Evolutionary conservation across 2,888 invertebrate genomes (phyloP).

Genomic region (Callyntrura sp.): DNA sequence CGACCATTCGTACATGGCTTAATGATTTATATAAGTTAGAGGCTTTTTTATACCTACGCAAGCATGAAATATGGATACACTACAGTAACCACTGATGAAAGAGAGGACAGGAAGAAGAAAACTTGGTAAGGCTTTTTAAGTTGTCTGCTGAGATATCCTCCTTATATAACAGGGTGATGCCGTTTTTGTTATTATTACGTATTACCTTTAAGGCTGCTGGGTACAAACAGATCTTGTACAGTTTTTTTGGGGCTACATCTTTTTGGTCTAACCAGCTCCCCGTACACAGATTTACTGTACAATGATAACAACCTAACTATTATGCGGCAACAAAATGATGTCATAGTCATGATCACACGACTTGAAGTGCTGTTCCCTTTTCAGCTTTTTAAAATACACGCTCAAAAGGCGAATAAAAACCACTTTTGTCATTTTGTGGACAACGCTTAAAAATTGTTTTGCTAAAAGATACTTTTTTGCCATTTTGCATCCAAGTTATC

Average conservation of each 20-base stretch:
- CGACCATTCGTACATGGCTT: background rate
- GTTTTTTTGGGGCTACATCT: no score
- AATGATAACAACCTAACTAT: background rate
- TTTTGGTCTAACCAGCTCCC: background rate
- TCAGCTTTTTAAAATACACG: no score
- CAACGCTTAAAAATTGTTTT: slow-evolving; percentile 15
- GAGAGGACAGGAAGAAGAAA: no score
- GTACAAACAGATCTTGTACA: no score
- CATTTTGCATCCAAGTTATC: slow-evolving; percentile 18
- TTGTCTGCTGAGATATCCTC: no score
- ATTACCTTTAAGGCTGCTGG: no score
- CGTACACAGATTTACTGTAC: background rate
- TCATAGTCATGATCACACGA: slow-evolving; percentile 75
- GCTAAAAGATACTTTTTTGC: slow-evolving; percentile 1
- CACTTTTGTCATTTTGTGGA: slow-evolving; percentile 6
- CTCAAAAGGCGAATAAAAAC: slow-evolving; percentile 4
- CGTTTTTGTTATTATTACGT: no score
- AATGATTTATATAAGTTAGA: background rate
- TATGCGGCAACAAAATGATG: slow-evolving; percentile 53
- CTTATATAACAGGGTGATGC: no score
- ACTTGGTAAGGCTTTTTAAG: no score
- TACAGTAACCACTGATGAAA: background rate
- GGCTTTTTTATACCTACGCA: background rate
- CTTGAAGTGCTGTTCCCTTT: slow-evolving; percentile 16
- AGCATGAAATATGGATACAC: background rate